Evolutionary conservation across 2,113 vertebrate species (phyloP), one percentile per base, ranked within the genome.

Genomic region (Heterochromis multidens): DNA sequence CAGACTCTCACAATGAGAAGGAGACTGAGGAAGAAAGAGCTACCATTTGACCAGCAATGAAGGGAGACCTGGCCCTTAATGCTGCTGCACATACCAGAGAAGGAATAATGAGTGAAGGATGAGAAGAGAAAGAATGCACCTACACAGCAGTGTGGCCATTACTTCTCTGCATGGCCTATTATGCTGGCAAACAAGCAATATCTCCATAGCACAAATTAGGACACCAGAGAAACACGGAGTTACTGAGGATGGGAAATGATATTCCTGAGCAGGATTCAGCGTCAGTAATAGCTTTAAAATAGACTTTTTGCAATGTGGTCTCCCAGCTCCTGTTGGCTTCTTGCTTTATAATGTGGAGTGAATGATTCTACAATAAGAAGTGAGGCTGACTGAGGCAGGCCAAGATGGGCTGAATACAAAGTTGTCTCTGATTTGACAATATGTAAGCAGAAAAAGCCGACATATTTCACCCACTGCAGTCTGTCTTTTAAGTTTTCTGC

Each of bases 171-270:
- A 61, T 31, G 82, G 84, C 89, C 94, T 83, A 85, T 93, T 92
- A 91, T 81, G 37, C 77, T 13, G 78, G 89, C 84, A 89, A 93
- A 92, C 85, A 92, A 85, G 83, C 86, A 87, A 90, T 88, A 88
- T 88, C 89, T 87, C 89, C 65, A 57, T 62, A 62, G 33, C 80
- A 40, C 80, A 91, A 92, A 90, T 92, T 86, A 82, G 91, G 90
- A 82, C 88, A 82, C 67, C 81, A 82, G 88, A 90, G 91, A 72
- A 84, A 86, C 58, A 8, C 65, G n/a, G 83, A 83, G 74, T 77
- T 59, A 80, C 76, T 16, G 84, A 80, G 80, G 81, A 79, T 54
- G 63, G 81, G 85, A 87, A 70, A 89, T 80, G 62, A 84, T 84
- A 72, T 78, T 83, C 81, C 88, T 85, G 89, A 60, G 85, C 59